Evolutionary conservation across 2,797 vertebrate species (phyloP).

Genomic region (Artibeus lituratus): DNA sequence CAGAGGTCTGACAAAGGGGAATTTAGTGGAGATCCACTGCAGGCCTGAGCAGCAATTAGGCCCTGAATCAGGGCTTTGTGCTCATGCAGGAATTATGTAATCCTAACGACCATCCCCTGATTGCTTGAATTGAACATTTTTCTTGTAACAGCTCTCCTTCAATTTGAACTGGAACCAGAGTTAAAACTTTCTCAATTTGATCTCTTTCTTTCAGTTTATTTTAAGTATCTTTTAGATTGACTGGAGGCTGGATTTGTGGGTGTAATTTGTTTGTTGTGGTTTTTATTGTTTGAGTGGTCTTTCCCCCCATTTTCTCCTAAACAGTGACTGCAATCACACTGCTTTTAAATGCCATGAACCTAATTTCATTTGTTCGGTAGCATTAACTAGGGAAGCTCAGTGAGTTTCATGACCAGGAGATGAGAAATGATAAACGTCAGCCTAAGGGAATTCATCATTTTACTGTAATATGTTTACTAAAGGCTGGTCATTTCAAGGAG

Average conservation of each 20-base stretch:
- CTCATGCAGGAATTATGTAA: background rate
- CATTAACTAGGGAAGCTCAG: background rate
- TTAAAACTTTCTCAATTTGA: background rate
- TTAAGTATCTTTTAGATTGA: background rate
- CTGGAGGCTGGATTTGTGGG: background rate
- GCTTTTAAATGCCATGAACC: background rate
- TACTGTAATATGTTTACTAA: background rate
- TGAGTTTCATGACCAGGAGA: background rate
- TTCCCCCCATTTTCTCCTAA: background rate
- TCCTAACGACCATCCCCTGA: background rate
- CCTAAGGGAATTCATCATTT: background rate
- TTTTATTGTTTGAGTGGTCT: background rate
- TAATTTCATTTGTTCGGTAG: background rate
- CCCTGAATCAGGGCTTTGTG: background rate
- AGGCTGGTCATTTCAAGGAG: background rate
- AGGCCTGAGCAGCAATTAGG: background rate
- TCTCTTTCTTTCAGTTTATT: background rate
- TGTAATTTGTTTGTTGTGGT: background rate
- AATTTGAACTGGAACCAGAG: slow-evolving; percentile 22
- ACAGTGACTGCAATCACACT: background rate
- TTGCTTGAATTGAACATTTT: background rate
- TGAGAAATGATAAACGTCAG: background rate
- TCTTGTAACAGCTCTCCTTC: background rate
- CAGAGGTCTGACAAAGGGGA: background rate
- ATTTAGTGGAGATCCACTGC: background rate